Evolutionary conservation across 1,140 invertebrate species (phyloP).

Genomic region (Zaprionus davidi): DNA sequence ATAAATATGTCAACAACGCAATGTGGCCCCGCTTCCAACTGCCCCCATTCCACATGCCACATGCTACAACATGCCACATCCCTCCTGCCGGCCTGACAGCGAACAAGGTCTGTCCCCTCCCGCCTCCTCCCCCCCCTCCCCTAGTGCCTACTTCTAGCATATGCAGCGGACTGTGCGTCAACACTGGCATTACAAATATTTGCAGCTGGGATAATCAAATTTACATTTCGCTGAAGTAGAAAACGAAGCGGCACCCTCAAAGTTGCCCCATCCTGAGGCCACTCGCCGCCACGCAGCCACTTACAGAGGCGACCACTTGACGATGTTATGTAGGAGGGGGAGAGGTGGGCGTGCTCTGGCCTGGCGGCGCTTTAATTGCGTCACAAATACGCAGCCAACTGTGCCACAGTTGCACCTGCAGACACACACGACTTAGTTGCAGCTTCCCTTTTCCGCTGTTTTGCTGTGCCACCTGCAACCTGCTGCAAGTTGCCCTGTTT

Average conservation of each 20-base stretch:
- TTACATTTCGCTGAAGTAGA: conserved; percentile 75
- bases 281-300: conserved; percentile 10
- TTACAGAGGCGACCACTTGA: neutral
- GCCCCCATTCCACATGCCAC: neutral
- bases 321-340: neutral
- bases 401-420: conserved; percentile 44
- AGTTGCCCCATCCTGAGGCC: neutral
- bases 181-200: conserved; percentile 63
- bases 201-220: conserved; percentile 76
- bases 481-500: neutral
- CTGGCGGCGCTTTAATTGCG: conserved; percentile 53
- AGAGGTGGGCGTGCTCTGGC: neutral
- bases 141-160: neutral
- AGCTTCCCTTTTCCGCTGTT: neutral
- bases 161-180: conserved; percentile 24
- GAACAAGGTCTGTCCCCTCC: neutral
- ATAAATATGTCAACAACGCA: conserved; percentile 77
- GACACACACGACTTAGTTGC: conserved; percentile 52
- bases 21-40: conserved; percentile 13
- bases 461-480: neutral
- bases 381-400: conserved; percentile 42
- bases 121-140: neutral
- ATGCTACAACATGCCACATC: no score
- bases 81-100: neutral
- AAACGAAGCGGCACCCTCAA: conserved; percentile 51